Base-by-base conservation (phyloP, 1,140 invertebrate species). In the Conus ventricosus region DNA sequence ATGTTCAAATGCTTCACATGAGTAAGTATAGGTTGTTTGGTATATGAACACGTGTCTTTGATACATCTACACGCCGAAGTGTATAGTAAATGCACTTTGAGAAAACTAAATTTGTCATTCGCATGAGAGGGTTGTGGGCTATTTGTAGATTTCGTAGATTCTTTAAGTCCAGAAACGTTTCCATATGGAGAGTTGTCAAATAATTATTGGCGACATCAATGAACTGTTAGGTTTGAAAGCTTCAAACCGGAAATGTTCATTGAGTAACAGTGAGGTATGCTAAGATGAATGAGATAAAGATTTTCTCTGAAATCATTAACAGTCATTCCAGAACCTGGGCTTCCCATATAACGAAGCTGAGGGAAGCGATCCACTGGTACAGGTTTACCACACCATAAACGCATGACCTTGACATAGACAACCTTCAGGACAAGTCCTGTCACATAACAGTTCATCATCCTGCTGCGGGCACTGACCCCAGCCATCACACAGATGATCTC, bases 381-480 rank as follows among this genome's bases (percentile, higher is more conserved):
- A 5, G 53, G 54, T 23, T 76, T 23, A 3, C 51, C 17, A 39
- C 88, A 89, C 3, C 3, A 53, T 60, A 20, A 85, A 57, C 8
- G 81, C 23, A 23, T 39, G 78, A 80, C 80, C 86, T 71, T 57
- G 63, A 85, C 86, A 90, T 7, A 20, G 27, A 83, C 88, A 90
- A 23, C 39, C 83, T 93, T 54, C 90, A 94, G 84, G 84, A 76
- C 84, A 86, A 51, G 0, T 23, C 20, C 8, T 5, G 20, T 88
- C 25, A 87, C 87, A 91, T 23, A 89, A 60, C 80, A 25, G 27
- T 53, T 89, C 88, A 51, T 91, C 85, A 27, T 89, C 88, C 63
- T 55, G 75, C 57, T 88, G 82, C 67, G 87, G 87, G 87, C 86
- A 89, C 80, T 90, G 71, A 27, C 27, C 55, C 54, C 57, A 60